Base-by-base conservation (phyloP, 1,140 invertebrate species). In the Propsilocerus akamusi region DNA sequence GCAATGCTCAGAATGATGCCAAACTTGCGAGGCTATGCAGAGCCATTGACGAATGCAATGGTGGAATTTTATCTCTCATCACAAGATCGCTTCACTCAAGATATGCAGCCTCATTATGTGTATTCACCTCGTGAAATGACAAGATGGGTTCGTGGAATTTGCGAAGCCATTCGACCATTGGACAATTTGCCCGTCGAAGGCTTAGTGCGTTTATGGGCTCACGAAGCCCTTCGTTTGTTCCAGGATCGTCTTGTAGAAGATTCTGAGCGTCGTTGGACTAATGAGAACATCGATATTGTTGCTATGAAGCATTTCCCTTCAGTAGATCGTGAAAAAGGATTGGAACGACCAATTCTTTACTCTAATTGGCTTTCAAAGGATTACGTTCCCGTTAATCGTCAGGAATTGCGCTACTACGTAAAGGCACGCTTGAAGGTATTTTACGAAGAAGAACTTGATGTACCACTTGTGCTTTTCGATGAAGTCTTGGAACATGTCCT, bases 121-220 rank as follows among this genome's bases (percentile, higher is more conserved):
- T 99, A 99, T 70, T 97, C 93, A 53, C 97, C 97, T n/a, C 77
- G 97, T 66, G 97, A 99, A 71, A 92, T 99, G 87, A 99, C 97
- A 0, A 70, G 97, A 53, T 99, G 97, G 97, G 95, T 99, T 5
- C 74, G 97, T 46, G 97, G 97, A 52, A 99, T 99, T 53, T 97
- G 93, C 67, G 97, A 99, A 71, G 96, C 96, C 3, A 95, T 99
- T 49, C 70, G 84, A 55, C 95, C 96, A 0, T 65, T 99, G 22
- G 96, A 99, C 59, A 83, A 77, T 50, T 67, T 99, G 0, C 76
- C 80, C 1, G 83, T 96, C 0, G 94, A 98, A 71, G 95, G 92
- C 26, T 69, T 99, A 46, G 94, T 99, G 1, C 75, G 97, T 20
- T 71, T 99, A 5, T 99, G 94, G 94, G 95, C 94, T 1, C 97